Percentiles rank a stretch among this genome's conserved stretches.
Conservation (phyloP, 2,113 vertebrate genomes). For the Nibea coibor region DNA sequence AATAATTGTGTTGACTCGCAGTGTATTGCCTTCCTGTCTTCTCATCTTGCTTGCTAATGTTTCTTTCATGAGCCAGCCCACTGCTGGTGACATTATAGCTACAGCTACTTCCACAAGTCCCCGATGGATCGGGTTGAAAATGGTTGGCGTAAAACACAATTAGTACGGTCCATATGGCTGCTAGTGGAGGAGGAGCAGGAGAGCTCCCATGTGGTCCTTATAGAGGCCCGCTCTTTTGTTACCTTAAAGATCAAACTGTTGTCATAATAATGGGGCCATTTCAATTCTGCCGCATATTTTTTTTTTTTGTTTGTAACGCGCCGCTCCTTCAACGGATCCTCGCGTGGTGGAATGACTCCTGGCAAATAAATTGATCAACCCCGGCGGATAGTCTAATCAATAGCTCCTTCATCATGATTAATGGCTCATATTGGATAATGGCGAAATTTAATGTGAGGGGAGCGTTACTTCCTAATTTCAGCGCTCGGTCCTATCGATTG, state of each 20-base stretch:
- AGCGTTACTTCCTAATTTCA: constrained; percentile 73
- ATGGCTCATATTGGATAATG: constrained; percentile 74
- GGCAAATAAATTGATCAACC: constrained; percentile 70
- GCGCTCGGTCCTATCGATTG: constrained; percentile 61
- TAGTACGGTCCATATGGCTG: constrained; percentile 82
- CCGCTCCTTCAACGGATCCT: constrained; percentile 50
- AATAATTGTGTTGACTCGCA: constrained; percentile 82
- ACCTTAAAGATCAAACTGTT: constrained; percentile 80
- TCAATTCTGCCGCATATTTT: constrained; percentile 47
- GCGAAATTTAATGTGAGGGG: constrained; percentile 72
- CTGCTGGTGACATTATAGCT: constrained; percentile 82
- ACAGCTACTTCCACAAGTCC: constrained; percentile 79
- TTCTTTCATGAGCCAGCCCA: constrained; percentile 84
- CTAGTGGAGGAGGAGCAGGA: constrained; percentile 74
- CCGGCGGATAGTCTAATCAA: constrained; percentile 68
- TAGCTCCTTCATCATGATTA: constrained; percentile 77
- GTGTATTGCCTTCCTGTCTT: constrained; percentile 81
- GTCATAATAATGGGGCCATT: constrained; percentile 74
- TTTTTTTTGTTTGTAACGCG: not conserved
- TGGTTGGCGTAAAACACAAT: constrained; percentile 82
- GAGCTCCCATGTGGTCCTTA: constrained; percentile 68
- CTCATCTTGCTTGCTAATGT: constrained; percentile 80
- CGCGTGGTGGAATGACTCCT: constrained; percentile 43
- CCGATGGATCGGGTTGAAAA: constrained; percentile 78
- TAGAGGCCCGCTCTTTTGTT: constrained; percentile 72